These are phyloP conservation scores for Adelges cooleyi DNA, from an alignment of 1,140 invertebrate genomes.

Conservation along the genomic window DNA sequence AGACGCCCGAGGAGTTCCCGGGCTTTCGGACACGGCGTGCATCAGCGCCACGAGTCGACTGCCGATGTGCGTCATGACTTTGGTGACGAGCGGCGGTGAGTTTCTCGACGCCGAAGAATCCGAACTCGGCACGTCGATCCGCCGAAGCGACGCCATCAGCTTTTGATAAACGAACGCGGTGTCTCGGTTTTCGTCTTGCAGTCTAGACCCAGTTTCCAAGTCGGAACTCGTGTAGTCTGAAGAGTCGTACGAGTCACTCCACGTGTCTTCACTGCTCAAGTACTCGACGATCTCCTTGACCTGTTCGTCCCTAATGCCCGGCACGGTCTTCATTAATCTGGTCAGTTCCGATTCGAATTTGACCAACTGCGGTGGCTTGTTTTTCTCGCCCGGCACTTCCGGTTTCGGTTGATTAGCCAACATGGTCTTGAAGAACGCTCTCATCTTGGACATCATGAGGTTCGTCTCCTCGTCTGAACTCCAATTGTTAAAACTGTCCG, in stretches of 20 bases:
- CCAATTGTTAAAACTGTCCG: slow-evolving; percentile 87
- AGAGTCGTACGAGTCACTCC: slow-evolving; percentile 83
- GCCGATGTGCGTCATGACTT: slow-evolving; percentile 86
- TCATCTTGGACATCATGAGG: slow-evolving; percentile 87
- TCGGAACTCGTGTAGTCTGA: slow-evolving; percentile 83
- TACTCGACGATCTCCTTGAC: slow-evolving; percentile 84
- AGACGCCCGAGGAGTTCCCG: slow-evolving; percentile 32
- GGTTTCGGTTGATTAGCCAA: slow-evolving; percentile 44
- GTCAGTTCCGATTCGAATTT: slow-evolving; percentile 82
- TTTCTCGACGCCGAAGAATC: slow-evolving; percentile 48
- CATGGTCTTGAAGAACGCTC: slow-evolving; percentile 81
- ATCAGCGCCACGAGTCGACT: slow-evolving; percentile 77
- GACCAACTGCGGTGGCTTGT: slow-evolving; percentile 67
- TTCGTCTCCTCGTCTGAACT: slow-evolving; percentile 87
- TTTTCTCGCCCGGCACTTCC: slow-evolving; percentile 30
- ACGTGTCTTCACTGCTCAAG: slow-evolving; percentile 78
- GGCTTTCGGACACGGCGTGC: slow-evolving; percentile 77
- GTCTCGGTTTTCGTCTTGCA: slow-evolving; percentile 61
- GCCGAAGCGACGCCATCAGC: slow-evolving; percentile 64
- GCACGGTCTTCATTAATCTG: slow-evolving; percentile 81
- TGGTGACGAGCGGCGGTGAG: slow-evolving; percentile 75
- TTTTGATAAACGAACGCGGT: slow-evolving; percentile 74
- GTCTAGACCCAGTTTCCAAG: slow-evolving; percentile 55
- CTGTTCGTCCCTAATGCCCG: slow-evolving; percentile 77
- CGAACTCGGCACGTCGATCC: slow-evolving; percentile 48